phyloP scores from a whole-genome alignment of 2,797 vertebrate genomes.

The Erpetoichthys calabaricus region DNA sequence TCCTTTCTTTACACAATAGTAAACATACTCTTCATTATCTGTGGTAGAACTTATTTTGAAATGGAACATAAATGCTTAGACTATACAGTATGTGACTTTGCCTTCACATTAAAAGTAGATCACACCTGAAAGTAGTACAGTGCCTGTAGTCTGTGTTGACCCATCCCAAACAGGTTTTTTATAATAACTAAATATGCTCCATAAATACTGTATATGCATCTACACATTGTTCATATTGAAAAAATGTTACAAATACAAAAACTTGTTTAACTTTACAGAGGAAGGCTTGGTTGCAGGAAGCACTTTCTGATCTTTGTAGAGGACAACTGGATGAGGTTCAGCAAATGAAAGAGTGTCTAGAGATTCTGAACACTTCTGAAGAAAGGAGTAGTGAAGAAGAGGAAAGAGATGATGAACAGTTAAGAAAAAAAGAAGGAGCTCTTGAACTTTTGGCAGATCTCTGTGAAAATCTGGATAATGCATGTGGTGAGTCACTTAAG shows the following conservation, averaged over 20 bases:
- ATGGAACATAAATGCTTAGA: too few relatives aligned
- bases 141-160: too few relatives aligned
- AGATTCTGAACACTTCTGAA: constrained; percentile 30
- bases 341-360: constrained; percentile 69
- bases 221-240: too few relatives aligned
- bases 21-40: too few relatives aligned
- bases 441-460: constrained; percentile 70
- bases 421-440: constrained; percentile 30
- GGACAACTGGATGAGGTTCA: constrained; percentile 70
- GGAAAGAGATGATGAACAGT: constrained; percentile 11
- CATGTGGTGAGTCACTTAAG: constrained; percentile 36
- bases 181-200: too few relatives aligned
- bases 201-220: too few relatives aligned
- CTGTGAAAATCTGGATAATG: constrained; percentile 51
- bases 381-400: constrained; percentile 14
- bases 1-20: too few relatives aligned
- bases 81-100: too few relatives aligned
- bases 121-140: too few relatives aligned
- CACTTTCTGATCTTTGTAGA: constrained; percentile 53
- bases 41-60: too few relatives aligned
- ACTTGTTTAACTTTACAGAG: constrained; percentile 38
- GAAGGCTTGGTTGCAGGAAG: constrained; percentile 62
- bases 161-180: too few relatives aligned
- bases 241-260: neutral
- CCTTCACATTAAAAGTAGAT: too few relatives aligned